These are phyloP conservation scores for Merodon equestris DNA, from an alignment of 2,888 invertebrate species.

Conservation along the genomic window DNA sequence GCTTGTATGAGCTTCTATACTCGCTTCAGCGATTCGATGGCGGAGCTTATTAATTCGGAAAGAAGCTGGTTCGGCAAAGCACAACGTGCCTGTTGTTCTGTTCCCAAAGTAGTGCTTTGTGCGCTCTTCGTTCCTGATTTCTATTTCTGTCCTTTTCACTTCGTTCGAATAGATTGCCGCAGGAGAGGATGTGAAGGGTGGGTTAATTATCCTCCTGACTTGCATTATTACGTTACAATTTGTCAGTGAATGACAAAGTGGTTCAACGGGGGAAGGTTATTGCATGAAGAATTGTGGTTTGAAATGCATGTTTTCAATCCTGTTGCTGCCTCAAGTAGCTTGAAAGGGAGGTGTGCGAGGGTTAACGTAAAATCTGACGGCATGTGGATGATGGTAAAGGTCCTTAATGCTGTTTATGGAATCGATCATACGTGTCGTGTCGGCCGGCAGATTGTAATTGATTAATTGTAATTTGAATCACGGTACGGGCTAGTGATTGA, in stretches of 20 bases:
- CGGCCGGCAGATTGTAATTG: slow-evolving; percentile 26
- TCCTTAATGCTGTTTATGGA: slow-evolving; percentile 20
- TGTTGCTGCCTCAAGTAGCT: background rate
- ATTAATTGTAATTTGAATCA: slow-evolving; percentile 47
- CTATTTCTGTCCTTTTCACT: too few relatives aligned
- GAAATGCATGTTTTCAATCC: slow-evolving; percentile 29
- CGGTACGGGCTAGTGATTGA: slow-evolving; percentile 16
- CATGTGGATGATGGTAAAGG: slow-evolving; percentile 1
- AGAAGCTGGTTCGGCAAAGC: too few relatives aligned
- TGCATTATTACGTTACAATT: slow-evolving; percentile 37
- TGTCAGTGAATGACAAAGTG: too few relatives aligned
- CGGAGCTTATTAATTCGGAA: too few relatives aligned
- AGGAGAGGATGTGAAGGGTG: slow-evolving; percentile 3
- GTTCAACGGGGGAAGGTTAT: background rate
- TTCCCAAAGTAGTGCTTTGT: too few relatives aligned
- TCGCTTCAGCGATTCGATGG: too few relatives aligned
- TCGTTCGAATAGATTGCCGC: too few relatives aligned
- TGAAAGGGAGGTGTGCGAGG: background rate
- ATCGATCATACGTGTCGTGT: slow-evolving; percentile 35
- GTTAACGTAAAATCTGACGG: too few relatives aligned
- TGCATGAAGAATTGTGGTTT: background rate
- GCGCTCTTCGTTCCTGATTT: too few relatives aligned
- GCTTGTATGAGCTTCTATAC: too few relatives aligned
- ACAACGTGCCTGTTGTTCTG: too few relatives aligned
- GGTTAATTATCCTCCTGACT: slow-evolving; percentile 27